These are phyloP conservation scores for Gonioctena quinquepunctata DNA, from an alignment of 1,140 invertebrate species.

Conservation along the genomic window DNA sequence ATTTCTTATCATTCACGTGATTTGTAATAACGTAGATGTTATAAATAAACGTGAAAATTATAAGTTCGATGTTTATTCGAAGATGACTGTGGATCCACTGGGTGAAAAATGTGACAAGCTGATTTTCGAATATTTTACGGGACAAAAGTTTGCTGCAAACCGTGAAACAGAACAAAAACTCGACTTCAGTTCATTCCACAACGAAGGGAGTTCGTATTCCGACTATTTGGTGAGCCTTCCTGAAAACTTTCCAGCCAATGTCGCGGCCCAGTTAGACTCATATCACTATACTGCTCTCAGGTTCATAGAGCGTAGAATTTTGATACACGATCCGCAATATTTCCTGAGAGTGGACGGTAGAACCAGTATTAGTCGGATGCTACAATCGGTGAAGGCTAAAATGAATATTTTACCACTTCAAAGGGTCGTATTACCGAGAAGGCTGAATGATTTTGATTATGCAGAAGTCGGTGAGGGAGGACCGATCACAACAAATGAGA, in stretches of 20 bases:
- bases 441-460: conserved; percentile 48
- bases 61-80: conserved; percentile 55
- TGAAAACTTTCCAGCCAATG: conserved; percentile 54
- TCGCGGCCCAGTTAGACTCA: conserved; percentile 56
- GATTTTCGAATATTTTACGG: conserved; percentile 16
- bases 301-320: conserved; percentile 58
- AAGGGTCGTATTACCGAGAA: conserved; percentile 55
- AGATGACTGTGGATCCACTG: conserved; percentile 40
- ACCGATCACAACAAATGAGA: conserved; percentile 18
- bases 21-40: conserved; percentile 60
- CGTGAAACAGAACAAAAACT: conserved; percentile 32
- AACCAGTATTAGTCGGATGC: conserved; percentile 53
- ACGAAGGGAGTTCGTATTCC: conserved; percentile 22
- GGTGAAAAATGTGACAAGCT: conserved; percentile 17
- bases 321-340: conserved; percentile 58
- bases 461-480: conserved; percentile 24
- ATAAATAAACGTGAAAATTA: conserved; percentile 55
- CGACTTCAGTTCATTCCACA: conserved; percentile 8
- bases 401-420: conserved; percentile 54
- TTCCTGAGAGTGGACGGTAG: conserved; percentile 63
- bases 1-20: conserved; percentile 60
- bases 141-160: conserved; percentile 3
- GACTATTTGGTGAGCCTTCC: conserved; percentile 50
- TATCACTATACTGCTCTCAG: conserved; percentile 54
- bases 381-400: conserved; percentile 56